Evolutionary conservation across 2,797 vertebrate genomes (phyloP).

Genomic region (Microhierax caerulescens): DNA sequence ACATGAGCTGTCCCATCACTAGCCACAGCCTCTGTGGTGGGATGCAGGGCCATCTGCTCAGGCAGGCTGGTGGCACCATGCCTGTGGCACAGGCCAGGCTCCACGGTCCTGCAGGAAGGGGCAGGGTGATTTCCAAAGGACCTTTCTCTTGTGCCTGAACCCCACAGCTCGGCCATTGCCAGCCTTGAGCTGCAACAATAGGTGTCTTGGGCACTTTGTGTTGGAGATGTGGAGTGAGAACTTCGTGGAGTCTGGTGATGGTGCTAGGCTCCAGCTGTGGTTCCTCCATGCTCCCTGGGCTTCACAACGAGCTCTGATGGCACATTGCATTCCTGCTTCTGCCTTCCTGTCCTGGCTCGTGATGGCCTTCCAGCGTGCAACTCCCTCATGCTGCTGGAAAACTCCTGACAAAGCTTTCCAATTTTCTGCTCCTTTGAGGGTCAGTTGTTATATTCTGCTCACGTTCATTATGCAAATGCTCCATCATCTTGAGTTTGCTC

Average conservation of each 20-base stretch:
- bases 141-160: neutral
- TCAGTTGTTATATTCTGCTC: neutral
- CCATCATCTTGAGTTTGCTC: neutral
- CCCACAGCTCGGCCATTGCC: rapidly evolving
- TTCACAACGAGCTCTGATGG: neutral
- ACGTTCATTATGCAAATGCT: neutral
- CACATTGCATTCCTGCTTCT: neutral
- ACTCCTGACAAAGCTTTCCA: neutral
- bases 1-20: neutral
- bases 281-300: neutral
- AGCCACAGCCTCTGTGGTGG: neutral
- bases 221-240: neutral
- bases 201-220: neutral
- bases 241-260: neutral
- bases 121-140: neutral
- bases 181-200: neutral
- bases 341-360: neutral
- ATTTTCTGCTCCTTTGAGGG: neutral
- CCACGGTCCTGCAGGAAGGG: neutral
- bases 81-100: neutral
- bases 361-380: neutral
- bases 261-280: neutral
- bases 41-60: neutral
- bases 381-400: neutral
- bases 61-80: neutral